Evolutionary conservation across 2,888 invertebrate genomes (phyloP).

Genomic region (Ichneumoninae sp.): DNA sequence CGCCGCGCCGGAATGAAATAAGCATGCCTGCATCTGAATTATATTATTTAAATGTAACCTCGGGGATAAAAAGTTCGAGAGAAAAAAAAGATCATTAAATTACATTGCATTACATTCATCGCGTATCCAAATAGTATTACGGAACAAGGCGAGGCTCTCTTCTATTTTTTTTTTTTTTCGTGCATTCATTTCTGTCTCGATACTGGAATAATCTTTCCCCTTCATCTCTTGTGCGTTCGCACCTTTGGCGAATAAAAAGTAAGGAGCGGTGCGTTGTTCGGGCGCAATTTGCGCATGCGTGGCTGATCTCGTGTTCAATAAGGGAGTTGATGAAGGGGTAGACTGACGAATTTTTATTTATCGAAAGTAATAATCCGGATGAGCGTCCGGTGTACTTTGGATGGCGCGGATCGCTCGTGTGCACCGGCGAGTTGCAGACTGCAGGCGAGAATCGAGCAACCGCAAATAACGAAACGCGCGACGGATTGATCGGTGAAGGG

Average conservation of each 20-base stretch:
- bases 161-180: background rate
- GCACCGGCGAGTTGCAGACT: background rate
- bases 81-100: background rate
- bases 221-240: slow-evolving; percentile 40
- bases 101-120: background rate
- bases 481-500: slow-evolving; percentile 27
- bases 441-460: slow-evolving; percentile 37
- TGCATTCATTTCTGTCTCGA: background rate
- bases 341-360: slow-evolving; percentile 54
- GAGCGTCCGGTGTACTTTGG: slow-evolving; percentile 18
- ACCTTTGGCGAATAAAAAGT: slow-evolving; percentile 31
- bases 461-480: slow-evolving; percentile 50
- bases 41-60: slow-evolving; percentile 46
- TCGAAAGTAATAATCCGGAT: slow-evolving; percentile 53
- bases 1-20: background rate
- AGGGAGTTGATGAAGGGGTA: slow-evolving; percentile 35
- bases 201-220: slow-evolving; percentile 26
- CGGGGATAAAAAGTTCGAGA: slow-evolving; percentile 20
- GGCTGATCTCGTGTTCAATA: background rate
- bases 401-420: background rate
- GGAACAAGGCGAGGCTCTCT: slow-evolving; percentile 12
- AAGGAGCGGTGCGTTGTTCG: slow-evolving; percentile 27
- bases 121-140: slow-evolving; percentile 27
- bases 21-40: slow-evolving; percentile 26
- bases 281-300: slow-evolving; percentile 44